Base-by-base conservation (phyloP, 1,140 invertebrate species). In the Vanessa tameamea region DNA sequence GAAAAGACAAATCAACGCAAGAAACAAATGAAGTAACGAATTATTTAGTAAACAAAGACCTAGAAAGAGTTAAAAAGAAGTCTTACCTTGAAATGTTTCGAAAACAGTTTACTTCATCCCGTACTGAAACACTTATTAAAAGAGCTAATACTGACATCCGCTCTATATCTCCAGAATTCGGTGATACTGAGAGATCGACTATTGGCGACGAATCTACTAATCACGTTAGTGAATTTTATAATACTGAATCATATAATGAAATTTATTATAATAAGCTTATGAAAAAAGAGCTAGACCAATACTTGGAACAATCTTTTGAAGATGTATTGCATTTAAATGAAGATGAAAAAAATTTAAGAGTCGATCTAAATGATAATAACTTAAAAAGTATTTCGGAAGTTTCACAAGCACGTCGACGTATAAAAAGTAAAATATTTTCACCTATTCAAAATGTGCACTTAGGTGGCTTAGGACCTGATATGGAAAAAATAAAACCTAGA, bases 231-330 rank as follows among this genome's bases (percentile, higher is more conserved):
- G 91, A 90, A 13, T 92, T 91, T 77, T 87, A 82, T 50, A 87
- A 92, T 47, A 91, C 88, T 2, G 91, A 92, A 69, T 75, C 86
- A 13, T 92, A 91, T 57, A 92, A 92, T 77, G 89, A 92, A 80
- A 85, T 92, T 12, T 91, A 86, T 72, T 92, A 92, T 61, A 85
- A 87, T 61, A 86, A 90, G 79, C 70, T 92, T 37, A 69, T 92
- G 48, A 83, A 87, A 31, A 72, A 78, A 76, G 87, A 88, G 64
- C 26, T 87, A 47, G 69, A 83, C 48, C 75, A 82, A 64, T 86
- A 84, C 70, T 63, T 90, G 31, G 85, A 89, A 72, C 77, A 84
- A 53, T 86, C 86, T 55, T 85, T 80, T 59, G 88, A 87, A 64
- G 82, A 87, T 55, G 76, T 72, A 31, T 72, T 88, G 50, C 75